Conservation (phyloP, 2,113 vertebrate species). For the Heterotis niloticus region DNA sequence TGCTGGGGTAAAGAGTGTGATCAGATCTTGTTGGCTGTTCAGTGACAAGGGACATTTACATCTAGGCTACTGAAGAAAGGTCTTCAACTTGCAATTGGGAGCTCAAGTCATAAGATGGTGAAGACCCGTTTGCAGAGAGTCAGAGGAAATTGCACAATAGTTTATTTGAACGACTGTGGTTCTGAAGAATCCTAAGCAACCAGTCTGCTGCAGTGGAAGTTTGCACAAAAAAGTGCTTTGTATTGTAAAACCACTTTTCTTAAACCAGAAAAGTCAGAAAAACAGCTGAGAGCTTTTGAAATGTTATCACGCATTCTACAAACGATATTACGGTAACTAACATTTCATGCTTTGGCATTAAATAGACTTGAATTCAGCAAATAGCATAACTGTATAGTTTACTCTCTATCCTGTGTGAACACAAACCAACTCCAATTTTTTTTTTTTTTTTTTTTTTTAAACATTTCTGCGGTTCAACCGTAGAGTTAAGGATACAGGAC, state of each 20-base stretch:
- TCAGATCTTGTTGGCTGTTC: too few relatives aligned
- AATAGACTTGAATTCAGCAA: conserved; percentile 34
- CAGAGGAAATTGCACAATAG: background rate
- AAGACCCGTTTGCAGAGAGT: background rate
- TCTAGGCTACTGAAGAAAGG: too few relatives aligned
- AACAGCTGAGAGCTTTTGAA: background rate
- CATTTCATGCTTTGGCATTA: background rate
- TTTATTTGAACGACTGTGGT: background rate
- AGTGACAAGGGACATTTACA: too few relatives aligned
- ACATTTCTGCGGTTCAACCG: conserved; percentile 28
- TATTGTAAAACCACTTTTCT: background rate
- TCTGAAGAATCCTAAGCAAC: background rate
- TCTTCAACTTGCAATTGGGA: background rate
- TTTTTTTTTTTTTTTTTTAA: conserved; percentile 28
- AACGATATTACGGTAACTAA: background rate
- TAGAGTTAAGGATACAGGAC: conserved; percentile 22
- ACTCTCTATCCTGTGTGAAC: conserved; percentile 28
- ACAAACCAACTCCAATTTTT: conserved; percentile 11
- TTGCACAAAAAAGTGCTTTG: background rate
- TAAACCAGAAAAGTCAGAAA: background rate
- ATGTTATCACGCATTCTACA: background rate
- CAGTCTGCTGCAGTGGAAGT: background rate
- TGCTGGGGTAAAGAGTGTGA: too few relatives aligned
- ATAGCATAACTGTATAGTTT: conserved; percentile 34
- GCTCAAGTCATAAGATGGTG: background rate